Base-by-base conservation (phyloP, 2,797 vertebrate genomes). In the Ptychobarbus kaznakovi region DNA sequence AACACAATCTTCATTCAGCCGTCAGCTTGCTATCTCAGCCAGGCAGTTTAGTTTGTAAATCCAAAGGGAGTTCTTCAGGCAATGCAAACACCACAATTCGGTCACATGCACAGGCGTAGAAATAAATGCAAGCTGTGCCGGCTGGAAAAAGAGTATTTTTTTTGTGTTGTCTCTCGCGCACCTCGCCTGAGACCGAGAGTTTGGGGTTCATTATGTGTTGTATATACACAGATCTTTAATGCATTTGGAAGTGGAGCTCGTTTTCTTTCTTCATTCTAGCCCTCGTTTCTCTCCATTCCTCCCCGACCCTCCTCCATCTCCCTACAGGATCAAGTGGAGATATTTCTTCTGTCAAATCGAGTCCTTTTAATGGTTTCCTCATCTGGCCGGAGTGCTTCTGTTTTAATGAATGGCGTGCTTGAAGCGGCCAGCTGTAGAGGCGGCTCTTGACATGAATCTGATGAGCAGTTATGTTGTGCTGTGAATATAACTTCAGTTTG, bases 1-100 rank as follows among this genome's bases (percentile, higher is more conserved):
- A 56, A 51, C 86, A 51, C 82, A 25, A 86, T 86, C 65, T 91
- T 88, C 84, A 90, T 93, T 92, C 32, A 92, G 56, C 28, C 15
- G 22, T 65, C 22, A 42, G 40, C 58, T 72, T 80, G 13, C 66
- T 9, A 3, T 78, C 63, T 82, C 18, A 3, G 3, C 69, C 25
- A 73, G 53, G 68, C 69, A 76, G 58, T 75, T 75, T 66, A 51
- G 42, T 40, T 82, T 32, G n/a, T 42, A 13, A 75, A 79, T 69
- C 83, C n/a, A 61, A 44, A n/a, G 49, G 38, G 65, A 84, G 25
- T 58, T 79, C 20, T 70, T 49, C n/a, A 42, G 51, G 75, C 49
- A 18, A 28, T 44, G 63, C 63, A 69, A 78, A 70, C 49, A 78
- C 32, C 32, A 32, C 32, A 32, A 32, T 83, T 35, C 38, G 2